A percentile compares a stretch with the other conserved stretches of the same genome.
These are phyloP conservation scores for Bilobella aurantiaca DNA, from an alignment of 1,140 invertebrate species.

Conservation along the genomic window DNA sequence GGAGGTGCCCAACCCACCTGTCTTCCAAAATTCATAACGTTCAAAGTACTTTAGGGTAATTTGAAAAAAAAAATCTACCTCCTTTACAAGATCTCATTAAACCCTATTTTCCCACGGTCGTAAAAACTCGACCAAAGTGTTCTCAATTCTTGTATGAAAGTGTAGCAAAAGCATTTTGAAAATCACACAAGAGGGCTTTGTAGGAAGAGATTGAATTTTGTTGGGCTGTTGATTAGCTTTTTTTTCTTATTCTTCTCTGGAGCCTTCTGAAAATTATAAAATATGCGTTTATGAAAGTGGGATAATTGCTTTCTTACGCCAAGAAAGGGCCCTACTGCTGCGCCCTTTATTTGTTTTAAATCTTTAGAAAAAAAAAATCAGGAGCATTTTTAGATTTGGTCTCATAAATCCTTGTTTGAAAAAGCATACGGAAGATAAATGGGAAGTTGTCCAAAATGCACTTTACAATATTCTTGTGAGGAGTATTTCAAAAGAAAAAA, in stretches of 20 bases:
- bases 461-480: too few relatives aligned
- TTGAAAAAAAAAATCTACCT: constrained; percentile 4
- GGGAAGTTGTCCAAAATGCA: too few relatives aligned
- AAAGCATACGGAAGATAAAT: background rate
- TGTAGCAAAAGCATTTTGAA: constrained; percentile 23
- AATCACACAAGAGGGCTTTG: too few relatives aligned
- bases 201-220: too few relatives aligned
- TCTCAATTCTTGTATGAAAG: background rate
- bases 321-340: background rate
- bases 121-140: constrained; percentile 30
- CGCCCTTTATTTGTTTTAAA: background rate
- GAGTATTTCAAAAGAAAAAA: too few relatives aligned
- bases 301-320: background rate
- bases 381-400: background rate
- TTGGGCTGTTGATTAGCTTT: constrained; percentile 14
- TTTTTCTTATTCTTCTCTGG: background rate
- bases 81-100: constrained; percentile 9
- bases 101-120: constrained; percentile 30
- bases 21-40: constrained; percentile 34
- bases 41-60: too few relatives aligned
- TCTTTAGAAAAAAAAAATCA: background rate
- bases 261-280: background rate
- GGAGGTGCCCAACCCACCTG: constrained; percentile 31
- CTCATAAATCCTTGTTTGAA: background rate
- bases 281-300: background rate